Evolutionary conservation across 2,113 vertebrate species (phyloP).

Genomic region (Calyptommatus sinebrachiatus): DNA sequence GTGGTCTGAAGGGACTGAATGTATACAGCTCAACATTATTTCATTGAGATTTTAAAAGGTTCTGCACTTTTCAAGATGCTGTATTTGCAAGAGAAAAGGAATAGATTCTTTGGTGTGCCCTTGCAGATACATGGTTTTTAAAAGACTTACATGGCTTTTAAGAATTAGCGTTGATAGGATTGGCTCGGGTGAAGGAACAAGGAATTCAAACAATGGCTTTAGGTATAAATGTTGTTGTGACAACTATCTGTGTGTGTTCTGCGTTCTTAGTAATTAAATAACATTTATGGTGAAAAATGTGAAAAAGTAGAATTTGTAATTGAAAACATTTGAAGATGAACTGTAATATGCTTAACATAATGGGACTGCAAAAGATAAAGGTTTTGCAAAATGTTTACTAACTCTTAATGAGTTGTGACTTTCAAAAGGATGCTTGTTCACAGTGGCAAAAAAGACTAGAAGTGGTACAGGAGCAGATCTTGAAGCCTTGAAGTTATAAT

Average conservation of each 20-base stretch:
- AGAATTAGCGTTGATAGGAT: conserved; percentile 17
- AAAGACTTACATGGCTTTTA: conserved; percentile 12
- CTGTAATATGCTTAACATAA: conserved; percentile 31
- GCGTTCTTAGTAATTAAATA: conserved; percentile 48
- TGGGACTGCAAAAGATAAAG: background rate
- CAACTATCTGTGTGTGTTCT: conserved; percentile 56
- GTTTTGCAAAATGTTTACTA: conserved; percentile 21
- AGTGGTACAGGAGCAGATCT: background rate
- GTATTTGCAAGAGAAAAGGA: conserved; percentile 25
- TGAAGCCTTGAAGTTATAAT: background rate
- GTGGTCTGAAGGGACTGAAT: background rate
- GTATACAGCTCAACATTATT: background rate
- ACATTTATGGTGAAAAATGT: conserved; percentile 47
- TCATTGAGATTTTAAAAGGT: background rate
- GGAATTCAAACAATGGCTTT: conserved; percentile 44
- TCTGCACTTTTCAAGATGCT: conserved; percentile 13
- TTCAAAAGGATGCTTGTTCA: conserved; percentile 20
- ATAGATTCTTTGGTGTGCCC: conserved; percentile 6
- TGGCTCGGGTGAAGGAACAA: conserved; percentile 4
- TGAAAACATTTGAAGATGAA: conserved; percentile 34
- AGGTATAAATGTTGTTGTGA: conserved; percentile 49
- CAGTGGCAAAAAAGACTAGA: conserved; percentile 18
- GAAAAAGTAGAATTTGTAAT: conserved; percentile 23
- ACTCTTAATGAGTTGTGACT: conserved; percentile 17
- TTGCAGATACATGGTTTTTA: background rate